Conservation (phyloP, 2,113 vertebrate species). For the Bos javanicus region DNA sequence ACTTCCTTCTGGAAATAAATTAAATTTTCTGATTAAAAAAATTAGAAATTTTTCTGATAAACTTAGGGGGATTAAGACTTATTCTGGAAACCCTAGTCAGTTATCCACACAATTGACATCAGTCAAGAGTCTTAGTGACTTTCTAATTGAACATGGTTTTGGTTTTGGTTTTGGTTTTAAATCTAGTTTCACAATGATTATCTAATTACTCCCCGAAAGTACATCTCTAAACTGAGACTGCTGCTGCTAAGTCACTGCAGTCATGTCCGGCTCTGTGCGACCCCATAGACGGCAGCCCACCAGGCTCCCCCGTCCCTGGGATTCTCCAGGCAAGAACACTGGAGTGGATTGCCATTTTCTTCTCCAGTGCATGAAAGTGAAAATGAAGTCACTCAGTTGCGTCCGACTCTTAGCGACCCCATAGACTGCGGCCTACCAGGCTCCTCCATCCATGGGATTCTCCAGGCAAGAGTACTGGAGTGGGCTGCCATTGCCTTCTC, state of each 20-base stretch:
- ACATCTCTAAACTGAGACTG: neutral
- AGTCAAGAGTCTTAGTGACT: neutral
- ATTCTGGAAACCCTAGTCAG: neutral
- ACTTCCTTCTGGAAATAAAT: neutral
- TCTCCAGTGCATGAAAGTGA: too few species aligned
- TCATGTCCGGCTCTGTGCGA: too few species aligned
- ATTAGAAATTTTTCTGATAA: neutral
- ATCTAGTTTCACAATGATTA: neutral
- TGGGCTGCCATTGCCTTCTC: neutral
- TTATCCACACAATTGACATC: neutral
- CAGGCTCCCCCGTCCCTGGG: too few species aligned
- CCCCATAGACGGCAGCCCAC: too few species aligned
- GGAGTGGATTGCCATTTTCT: too few species aligned
- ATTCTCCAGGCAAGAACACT: too few species aligned
- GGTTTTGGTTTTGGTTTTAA: neutral
- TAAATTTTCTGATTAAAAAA: neutral
- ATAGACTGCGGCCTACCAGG: too few species aligned
- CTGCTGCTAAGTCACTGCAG: too few species aligned
- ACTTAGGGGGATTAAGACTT: neutral
- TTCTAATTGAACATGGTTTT: neutral
- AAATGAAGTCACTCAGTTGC: accelerated
- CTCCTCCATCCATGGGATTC: too few species aligned
- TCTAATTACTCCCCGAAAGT: neutral
- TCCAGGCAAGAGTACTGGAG: too few species aligned
- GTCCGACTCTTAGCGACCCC: too few species aligned